Evolutionary conservation across 1,140 invertebrate genomes (phyloP), one percentile per base, ranked within the genome.

Genomic region (Acromyrmex charruanus): DNA sequence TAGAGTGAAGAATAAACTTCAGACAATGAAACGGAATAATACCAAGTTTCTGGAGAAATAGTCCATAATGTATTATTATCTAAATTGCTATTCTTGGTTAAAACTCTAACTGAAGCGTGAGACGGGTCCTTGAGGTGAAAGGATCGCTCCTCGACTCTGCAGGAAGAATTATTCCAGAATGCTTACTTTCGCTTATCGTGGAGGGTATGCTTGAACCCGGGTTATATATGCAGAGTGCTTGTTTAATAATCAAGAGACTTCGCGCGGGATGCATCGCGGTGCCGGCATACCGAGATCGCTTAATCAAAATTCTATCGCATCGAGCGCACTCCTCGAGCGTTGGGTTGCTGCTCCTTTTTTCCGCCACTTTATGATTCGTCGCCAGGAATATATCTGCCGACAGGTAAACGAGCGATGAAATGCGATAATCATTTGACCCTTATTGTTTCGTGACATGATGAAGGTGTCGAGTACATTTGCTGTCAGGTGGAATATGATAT

Each of bases 301-400:
- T 88, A 72, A 88, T 72, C 87, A 85, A 88, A 89, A 88, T 84
- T 88, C 79, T 89, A 77, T 89, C 80, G 66, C 66, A 77, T 84
- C 49, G 51, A 55, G 77, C 79, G 51, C 49, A 25, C 72, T 77
- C 61, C 51, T 51, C 25, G 58, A 87, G 71, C 58, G 71, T 51
- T 28, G 16, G 61, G n/a, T 59, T 68, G 68, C n/a, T 63, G 65
- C n/a, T 51, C 68, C 21, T 49, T 59, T 79, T 58, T 77, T 68
- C 53, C 61, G 25, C n/a, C 18, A 61, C 49, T 82, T 58, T 65
- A 31, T 66, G 21, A 68, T n/a, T 63, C 68, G 79, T 58, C 18
- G 55, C 72, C 55, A 12, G 31, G 31, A 31, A 18, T 35, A 51
- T 59, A 75, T 58, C 21, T 31, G 51, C 61, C 71, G 28, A n/a